Evolutionary conservation across 2,113 vertebrate genomes (phyloP), one percentile per base, ranked within the genome.

Genomic region (Psittacula cyanocephala): DNA sequence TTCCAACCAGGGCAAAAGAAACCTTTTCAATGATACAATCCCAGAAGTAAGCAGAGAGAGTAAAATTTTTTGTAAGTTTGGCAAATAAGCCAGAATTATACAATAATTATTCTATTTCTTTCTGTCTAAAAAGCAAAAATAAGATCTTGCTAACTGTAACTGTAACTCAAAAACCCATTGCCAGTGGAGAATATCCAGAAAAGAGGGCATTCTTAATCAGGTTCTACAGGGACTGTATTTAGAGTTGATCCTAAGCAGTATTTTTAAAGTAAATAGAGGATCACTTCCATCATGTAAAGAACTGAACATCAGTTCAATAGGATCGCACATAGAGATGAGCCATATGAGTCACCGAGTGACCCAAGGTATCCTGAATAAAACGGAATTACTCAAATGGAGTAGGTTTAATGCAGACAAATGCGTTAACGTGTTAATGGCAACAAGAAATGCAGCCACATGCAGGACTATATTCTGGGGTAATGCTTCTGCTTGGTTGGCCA

Each of bases 201-300:
- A 63, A 81, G 13, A 75, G 5, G 10, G 18, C 19, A 68, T 43
- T 84, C 78, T 53, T 77, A 50, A 75, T 46, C 14, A 37, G 29
- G 11, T 71, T 84, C 50, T 78, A 33, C 55, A 87, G 8, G 24
- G 41, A 60, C 52, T 64, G 13, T 29, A 35, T 59, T 87, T 79
- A 60, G 63, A 79, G 27, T 35, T 87, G 70, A 64, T 68, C 44
- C 35, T 60, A 75, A 6, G 43, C 22, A 79, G 50, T 35, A 91
- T 41, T 88, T 88, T 71, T 17, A 55, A 81, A 91, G 52, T 27
- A 89, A 96, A 83, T 67, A 60, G 37, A 81, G 91, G 92, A 77
- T 41, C 68, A 81, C 59, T 72, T 53, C 29, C 37, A 18, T 77
- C 31, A 33, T 25, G 20, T n/a, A 70, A 27, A 83, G n/a, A 77